phyloP scores from a whole-genome alignment of 2,797 vertebrate species.

The Enteromius fasciolatus region DNA sequence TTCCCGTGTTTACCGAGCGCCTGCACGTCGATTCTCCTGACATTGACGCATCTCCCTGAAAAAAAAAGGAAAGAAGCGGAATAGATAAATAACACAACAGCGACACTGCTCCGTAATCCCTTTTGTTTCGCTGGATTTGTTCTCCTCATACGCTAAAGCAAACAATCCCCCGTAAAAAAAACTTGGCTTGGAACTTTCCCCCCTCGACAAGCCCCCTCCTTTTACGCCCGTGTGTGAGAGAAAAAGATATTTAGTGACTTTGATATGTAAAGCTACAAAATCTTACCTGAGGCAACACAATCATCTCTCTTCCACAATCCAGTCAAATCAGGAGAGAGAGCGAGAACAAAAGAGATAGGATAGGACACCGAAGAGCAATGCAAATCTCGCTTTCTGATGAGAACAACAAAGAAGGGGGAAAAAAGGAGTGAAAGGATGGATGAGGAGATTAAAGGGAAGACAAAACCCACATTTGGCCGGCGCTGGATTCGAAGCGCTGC shows the following conservation, averaged over 20 bases:
- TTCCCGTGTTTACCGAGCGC: slow-evolving; percentile 59
- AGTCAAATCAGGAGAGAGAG: slow-evolving; percentile 62
- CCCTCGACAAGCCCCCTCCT: slow-evolving; percentile 14
- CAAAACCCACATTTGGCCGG: slow-evolving; percentile 53
- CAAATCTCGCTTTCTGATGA: slow-evolving; percentile 62
- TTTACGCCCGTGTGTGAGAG: slow-evolving; percentile 50
- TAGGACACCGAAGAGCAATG: slow-evolving; percentile 60
- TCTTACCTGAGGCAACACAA: slow-evolving; percentile 67
- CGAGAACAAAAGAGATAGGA: slow-evolving; percentile 64
- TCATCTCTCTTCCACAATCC: slow-evolving; percentile 61
- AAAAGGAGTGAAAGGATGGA: slow-evolving; percentile 53
- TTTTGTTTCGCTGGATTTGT: slow-evolving; percentile 66
- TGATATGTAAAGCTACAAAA: slow-evolving; percentile 69
- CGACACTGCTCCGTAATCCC: slow-evolving; percentile 62
- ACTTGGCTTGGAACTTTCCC: slow-evolving; percentile 53
- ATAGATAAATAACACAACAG: slow-evolving; percentile 67
- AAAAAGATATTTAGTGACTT: slow-evolving; percentile 63
- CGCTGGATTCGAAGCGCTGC: slow-evolving; percentile 1
- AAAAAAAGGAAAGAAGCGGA: slow-evolving; percentile 49
- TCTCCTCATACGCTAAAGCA: slow-evolving; percentile 60
- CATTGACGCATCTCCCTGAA: slow-evolving; percentile 60
- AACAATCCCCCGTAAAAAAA: slow-evolving; percentile 56
- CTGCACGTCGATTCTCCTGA: slow-evolving; percentile 55
- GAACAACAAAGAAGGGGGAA: slow-evolving; percentile 41
- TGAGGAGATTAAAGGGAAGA: slow-evolving; percentile 59